Evolutionary conservation across 2,888 invertebrate species (phyloP), one percentile per base, ranked within the genome.

Genomic region (Monoplex corrugatus): DNA sequence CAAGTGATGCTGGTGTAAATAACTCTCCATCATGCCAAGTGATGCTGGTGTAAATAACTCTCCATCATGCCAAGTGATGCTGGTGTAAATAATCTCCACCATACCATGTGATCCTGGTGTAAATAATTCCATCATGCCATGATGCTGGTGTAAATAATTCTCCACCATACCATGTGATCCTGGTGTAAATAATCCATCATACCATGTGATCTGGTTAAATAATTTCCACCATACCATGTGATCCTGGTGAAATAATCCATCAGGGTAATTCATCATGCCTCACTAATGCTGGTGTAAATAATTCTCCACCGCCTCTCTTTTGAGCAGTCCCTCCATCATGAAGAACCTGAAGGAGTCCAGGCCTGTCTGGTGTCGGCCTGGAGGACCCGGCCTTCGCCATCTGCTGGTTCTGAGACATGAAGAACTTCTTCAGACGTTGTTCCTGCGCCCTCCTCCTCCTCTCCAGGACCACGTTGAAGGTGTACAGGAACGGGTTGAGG

Each of bases 401-500:
- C 32, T 72, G 72, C 72, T 72, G 78, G 19, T 78, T 78, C 43
- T 44, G 44, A 6, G 44, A 5, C 13, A 82, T 23, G 10, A 82
- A n/a, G 28, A 82, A 3, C 82, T 43, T 82, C 82, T n/a, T 28
- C 44, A 82, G 82, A 0, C 44, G 23, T 13, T 82, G 40, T 44
- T 82, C 82, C 6, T 32, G 44, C 2, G 43, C 44, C 44, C 16
- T 23, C n/a, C 68, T 19, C 43, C 78, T 38, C n/a, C 44, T 43
- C 44, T 82, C 44, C 82, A 82, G 38, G 44, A 82, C 5, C 38
- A 82, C 8, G 82, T 82, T 82, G 82, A 82, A 2, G 28, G 43
- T 82, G 82, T 82, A 82, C 44, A 82, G 82, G 19, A 82, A 82
- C n/a, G 82, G 82, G 82, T 82, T 43, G 82, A 82, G 82, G 82